Evolutionary conservation across 2,888 invertebrate genomes (phyloP).

Genomic region (Clunio marinus): DNA sequence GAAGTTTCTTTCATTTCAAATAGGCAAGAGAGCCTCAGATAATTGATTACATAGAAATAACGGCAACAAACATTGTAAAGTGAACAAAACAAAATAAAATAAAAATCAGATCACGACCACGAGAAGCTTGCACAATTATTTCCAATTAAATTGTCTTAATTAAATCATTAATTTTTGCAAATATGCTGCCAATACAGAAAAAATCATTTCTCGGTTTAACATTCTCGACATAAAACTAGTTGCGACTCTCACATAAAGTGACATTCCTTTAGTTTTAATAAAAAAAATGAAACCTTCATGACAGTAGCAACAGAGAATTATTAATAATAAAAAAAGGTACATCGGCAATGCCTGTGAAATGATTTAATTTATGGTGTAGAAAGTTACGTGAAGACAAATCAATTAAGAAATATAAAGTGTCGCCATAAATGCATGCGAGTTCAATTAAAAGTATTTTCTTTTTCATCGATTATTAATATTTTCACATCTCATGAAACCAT

Average conservation of each 20-base stretch:
- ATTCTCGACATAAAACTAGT: slow-evolving; percentile 30
- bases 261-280: slow-evolving; percentile 22
- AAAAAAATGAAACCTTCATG: too few relatives aligned
- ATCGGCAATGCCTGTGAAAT: slow-evolving; percentile 9
- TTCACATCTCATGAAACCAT: not conserved
- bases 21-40: too few relatives aligned
- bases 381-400: slow-evolving; percentile 35
- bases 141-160: slow-evolving; percentile 38
- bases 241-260: slow-evolving; percentile 12
- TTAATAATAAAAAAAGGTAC: not conserved
- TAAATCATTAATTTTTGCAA: slow-evolving; percentile 28
- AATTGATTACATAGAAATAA: not conserved
- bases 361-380: slow-evolving; percentile 20
- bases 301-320: too few relatives aligned
- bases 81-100: not conserved
- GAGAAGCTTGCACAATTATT: slow-evolving; percentile 25
- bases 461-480: not conserved
- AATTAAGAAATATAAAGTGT: slow-evolving; percentile 37
- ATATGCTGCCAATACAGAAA: not conserved
- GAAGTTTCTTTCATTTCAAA: too few relatives aligned
- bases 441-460: slow-evolving; percentile 4
- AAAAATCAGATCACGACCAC: not conserved
- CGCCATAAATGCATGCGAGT: slow-evolving; percentile 9
- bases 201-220: not conserved
- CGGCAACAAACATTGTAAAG: slow-evolving; percentile 4